Evolutionary conservation across 2,797 vertebrate species (phyloP), one percentile per base, ranked within the genome.

Genomic region (Manis pentadactyla): DNA sequence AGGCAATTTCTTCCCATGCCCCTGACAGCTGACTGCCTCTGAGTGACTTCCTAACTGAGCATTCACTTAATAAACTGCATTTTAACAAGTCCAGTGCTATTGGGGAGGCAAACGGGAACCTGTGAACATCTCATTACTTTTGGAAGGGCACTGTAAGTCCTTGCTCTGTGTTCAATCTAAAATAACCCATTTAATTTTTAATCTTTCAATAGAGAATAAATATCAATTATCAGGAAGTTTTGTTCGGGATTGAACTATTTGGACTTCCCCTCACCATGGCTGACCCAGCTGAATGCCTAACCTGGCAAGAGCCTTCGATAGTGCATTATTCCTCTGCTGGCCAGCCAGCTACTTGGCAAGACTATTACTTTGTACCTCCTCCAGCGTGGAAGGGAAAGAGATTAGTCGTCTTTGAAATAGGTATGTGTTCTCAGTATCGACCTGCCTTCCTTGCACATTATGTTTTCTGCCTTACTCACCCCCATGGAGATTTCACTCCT

Each of bases 81-180:
- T 96, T 93, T 59, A 95, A 46, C 51, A 83, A 87, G 74, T n/a
- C 74, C 84, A 57, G 0, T 34, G 17, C 31, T 77, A 61, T n/a
- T 73, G 42, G 31, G 57, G 34, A 85, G 25, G 49, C 29, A 57
- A 71, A 63, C 7, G 21, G 5, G 75, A 87, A 53, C 61, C 42
- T 81, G 37, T 37, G 59, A 84, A 10, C 31, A 37, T 42, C 63
- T 59, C 1, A 31, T 1, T 46, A 25, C 82, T 75, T 86, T 51
- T 51, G 21, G 13, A 49, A 34, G 46, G 7, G 7, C 2, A 10
- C 10, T 53, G 1, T 59, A 42, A 66, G 74, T 83, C 17, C 29
- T 95, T 57, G 31, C 25, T 87, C 88, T 95, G 51, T 14, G 3
- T 61, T 92, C 71, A 84, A 21, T 75, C 57, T 85, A 49, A 87